phyloP scores from a whole-genome alignment of 2,888 invertebrate genomes.

The Eristalinus aeneus region DNA sequence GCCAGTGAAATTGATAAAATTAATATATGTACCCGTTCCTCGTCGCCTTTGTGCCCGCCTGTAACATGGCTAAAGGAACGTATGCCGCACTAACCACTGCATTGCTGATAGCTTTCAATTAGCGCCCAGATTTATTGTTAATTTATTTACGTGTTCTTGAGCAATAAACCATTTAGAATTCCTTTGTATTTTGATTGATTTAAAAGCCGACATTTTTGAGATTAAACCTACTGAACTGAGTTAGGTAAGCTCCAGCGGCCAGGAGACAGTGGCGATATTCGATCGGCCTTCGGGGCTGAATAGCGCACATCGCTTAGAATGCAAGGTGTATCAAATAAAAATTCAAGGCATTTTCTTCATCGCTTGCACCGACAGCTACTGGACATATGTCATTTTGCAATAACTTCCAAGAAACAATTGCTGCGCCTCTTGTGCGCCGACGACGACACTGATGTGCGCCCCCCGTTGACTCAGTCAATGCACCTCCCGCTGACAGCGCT shows the following conservation, averaged over 20 bases:
- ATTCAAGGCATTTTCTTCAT: conserved; percentile 12
- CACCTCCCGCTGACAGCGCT: background rate
- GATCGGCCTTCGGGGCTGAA: background rate
- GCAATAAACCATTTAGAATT: conserved; percentile 14
- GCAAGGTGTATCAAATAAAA: conserved; percentile 1
- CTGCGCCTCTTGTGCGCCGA: conserved; percentile 1
- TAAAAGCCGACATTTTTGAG: background rate
- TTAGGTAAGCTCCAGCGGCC: background rate
- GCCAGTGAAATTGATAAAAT: background rate
- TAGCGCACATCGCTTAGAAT: background rate
- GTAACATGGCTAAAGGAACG: background rate
- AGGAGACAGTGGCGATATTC: background rate
- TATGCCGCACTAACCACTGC: conserved; percentile 6
- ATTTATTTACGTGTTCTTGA: conserved; percentile 45
- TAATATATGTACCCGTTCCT: background rate
- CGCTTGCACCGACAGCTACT: background rate
- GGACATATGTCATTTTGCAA: conserved; percentile 36
- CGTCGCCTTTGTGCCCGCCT: background rate
- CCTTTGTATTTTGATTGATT: conserved; percentile 31
- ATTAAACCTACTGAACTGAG: background rate
- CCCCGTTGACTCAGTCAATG: background rate
- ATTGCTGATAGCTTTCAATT: conserved; percentile 42
- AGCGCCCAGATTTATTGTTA: conserved; percentile 43
- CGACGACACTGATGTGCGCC: background rate
- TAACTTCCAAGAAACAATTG: conserved; percentile 32